A percentile compares a stretch with the other conserved stretches of the same genome.
These are phyloP conservation scores for Hippocampus comes DNA, from an alignment of 2,113 vertebrate species.

Conservation along the genomic window DNA sequence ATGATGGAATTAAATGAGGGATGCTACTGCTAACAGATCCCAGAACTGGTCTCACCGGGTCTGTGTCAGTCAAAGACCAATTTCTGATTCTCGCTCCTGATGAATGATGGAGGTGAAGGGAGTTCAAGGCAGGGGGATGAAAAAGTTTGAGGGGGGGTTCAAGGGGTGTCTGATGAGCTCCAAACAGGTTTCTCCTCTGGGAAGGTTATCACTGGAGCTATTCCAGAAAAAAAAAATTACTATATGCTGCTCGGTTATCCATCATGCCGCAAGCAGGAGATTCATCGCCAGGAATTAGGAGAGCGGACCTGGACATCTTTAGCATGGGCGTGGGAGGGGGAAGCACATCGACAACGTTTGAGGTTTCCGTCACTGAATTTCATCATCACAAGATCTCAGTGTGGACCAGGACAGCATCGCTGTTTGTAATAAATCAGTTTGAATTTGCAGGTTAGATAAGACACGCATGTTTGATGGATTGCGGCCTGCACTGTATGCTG, in stretches of 20 bases:
- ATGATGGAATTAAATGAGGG: no score
- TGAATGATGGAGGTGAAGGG: no score
- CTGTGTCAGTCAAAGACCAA: no score
- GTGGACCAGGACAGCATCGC: background rate
- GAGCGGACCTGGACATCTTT: constrained; percentile 9
- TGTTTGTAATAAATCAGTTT: constrained; percentile 1
- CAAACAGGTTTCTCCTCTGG: constrained; percentile 32
- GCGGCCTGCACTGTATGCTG: background rate
- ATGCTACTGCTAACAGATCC: no score
- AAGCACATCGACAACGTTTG: constrained; percentile 9
- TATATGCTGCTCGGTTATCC: constrained; percentile 52
- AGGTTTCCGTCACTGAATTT: constrained; percentile 40
- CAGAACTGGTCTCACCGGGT: no score
- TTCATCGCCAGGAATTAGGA: constrained; percentile 14
- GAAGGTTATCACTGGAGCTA: constrained; percentile 52
- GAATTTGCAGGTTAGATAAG: background rate
- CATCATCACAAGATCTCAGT: constrained; percentile 4
- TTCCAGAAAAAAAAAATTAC: constrained; percentile 52
- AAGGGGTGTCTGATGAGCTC: background rate
- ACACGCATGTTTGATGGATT: background rate
- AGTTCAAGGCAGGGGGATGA: no score
- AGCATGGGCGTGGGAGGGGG: constrained; percentile 11
- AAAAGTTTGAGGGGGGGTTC: background rate
- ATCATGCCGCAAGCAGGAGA: constrained; percentile 40
- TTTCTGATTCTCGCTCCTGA: no score